Evolutionary conservation across 2,888 invertebrate species (phyloP), one percentile per base, ranked within the genome.

Genomic region (Gandaritis pyraliata): DNA sequence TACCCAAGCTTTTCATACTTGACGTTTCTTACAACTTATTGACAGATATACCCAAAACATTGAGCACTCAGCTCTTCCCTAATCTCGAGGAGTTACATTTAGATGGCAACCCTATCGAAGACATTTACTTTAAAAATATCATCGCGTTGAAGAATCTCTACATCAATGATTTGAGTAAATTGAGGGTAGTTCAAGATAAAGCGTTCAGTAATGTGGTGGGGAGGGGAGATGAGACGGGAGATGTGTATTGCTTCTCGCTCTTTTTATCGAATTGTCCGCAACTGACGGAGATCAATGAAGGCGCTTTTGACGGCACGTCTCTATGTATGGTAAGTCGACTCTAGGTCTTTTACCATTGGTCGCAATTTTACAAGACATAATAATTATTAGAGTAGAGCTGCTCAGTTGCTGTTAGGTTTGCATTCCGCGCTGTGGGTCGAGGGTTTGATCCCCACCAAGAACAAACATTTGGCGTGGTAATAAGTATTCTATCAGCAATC

Each of bases 21-120:
- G 94, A 94, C 70, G 50, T 94, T 23, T 93, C 94, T 0, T 87
- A 88, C 70, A 94, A 94, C 69, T 69, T 85, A 8, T 75, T 94
- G 16, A 66, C 76, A 0, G 83, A 81, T 56, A 80, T 94, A 63
- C 93, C 94, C 2, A 81, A 86, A 68, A 78, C 82, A 23, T 73
- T 94, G 29, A 91, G 77, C 67, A 74, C 78, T 0, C 80, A 86
- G 54, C 82, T 86, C 53, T 86, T 93, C 38, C 94, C 94, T 0
- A 82, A 81, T 69, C 80, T 94, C 61, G 86, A 88, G 52, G 88
- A 87, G 47, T 79, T 94, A 6, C 76, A 86, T n/a, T 76, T 94
- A 47, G 93, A 93, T 72, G 90, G 90, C 62, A 94, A 94, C 81
- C 90, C 91, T 1, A 80, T 94, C 12, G 78, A 83, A 50, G 76